Evolutionary conservation across 2,888 invertebrate genomes (phyloP).

Genomic region (Rhingia rostrata): DNA sequence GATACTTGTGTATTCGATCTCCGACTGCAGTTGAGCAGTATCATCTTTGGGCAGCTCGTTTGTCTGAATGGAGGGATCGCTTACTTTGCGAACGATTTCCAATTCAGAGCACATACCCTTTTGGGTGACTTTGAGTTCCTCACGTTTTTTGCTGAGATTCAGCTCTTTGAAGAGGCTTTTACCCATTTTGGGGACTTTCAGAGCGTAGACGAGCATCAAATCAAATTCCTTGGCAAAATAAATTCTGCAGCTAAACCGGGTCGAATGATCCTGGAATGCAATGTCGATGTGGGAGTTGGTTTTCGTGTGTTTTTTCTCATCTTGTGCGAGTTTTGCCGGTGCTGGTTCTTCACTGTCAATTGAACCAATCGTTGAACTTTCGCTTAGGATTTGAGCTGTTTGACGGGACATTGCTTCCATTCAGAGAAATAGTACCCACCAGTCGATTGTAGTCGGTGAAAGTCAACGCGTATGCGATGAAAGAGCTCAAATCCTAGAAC

Average conservation of each 20-base stretch:
- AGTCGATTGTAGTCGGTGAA: constrained; percentile 88
- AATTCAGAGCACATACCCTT: constrained; percentile 78
- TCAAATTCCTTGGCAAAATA: constrained; percentile 97
- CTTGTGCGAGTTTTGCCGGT: constrained; percentile 58
- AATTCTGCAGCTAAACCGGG: constrained; percentile 94
- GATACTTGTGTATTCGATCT: constrained; percentile 84
- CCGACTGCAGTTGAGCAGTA: too few relatives aligned
- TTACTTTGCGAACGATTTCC: constrained; percentile 81
- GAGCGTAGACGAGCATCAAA: constrained; percentile 85
- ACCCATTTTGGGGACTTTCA: constrained; percentile 79
- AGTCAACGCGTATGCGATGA: constrained; percentile 92
- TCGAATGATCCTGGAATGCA: constrained; percentile 86
- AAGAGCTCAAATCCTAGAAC: constrained; percentile 92
- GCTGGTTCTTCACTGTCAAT: constrained; percentile 76
- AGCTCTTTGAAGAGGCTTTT: constrained; percentile 79
- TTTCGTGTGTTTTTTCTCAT: constrained; percentile 77
- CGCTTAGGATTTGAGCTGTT: constrained; percentile 81
- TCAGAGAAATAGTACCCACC: constrained; percentile 83
- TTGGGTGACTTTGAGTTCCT: constrained; percentile 80
- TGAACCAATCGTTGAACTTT: constrained; percentile 79
- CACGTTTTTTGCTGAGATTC: constrained; percentile 80
- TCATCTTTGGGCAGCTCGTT: constrained; percentile 74
- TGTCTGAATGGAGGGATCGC: constrained; percentile 79
- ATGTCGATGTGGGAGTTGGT: constrained; percentile 84
- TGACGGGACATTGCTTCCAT: constrained; percentile 43